Evolutionary conservation across 2,888 invertebrate genomes (phyloP), one percentile per base, ranked within the genome.

Genomic region (Pelosia muscerda): DNA sequence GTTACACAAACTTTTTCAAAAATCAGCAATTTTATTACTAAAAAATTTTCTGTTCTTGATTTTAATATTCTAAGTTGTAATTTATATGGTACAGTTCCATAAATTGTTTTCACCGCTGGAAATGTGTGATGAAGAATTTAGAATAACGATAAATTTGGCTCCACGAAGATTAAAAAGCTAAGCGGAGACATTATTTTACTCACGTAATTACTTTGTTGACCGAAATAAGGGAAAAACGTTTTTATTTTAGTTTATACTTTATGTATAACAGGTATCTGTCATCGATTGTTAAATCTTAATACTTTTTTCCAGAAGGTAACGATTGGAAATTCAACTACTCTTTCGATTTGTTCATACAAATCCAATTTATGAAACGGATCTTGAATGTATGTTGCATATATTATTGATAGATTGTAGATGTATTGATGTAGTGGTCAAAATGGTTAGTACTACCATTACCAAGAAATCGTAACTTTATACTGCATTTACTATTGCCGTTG

Each of bases 121-220:
- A 65, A 70, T 66, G 68, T 78, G 76, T 76, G 81, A 81, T 83
- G 75, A 73, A 81, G 78, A 85, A 85, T 82, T 81, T 85, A 82
- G 72, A 78, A 77, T 79, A 79, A 76, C 79, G 77, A 82, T 85
- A 86, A 85, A 84, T 85, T 81, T 70, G 68, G 58, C 79, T 81
- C 80, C 73, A 64, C 42, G 59, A 74, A 82, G 81, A 83, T 85
- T 84, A 82, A 76, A 81, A 81, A 83, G 75, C 81, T 84, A 84
- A 82, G 75, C 70, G 74, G 67, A 65, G 75, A 75, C 75, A 79
- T 81, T 81, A 81, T 81, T 82, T 84, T 80, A n/a, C 49, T 49
- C n/a, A 9, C 49, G 49, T 49, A 49, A 49, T 49, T 49, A 49
- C 9, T 49, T 49, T n/a, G 19, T n/a, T n/a, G 19, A 19, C 49